Base-by-base conservation (phyloP, 1,140 invertebrate genomes). In the Plutomurus gul region DNA sequence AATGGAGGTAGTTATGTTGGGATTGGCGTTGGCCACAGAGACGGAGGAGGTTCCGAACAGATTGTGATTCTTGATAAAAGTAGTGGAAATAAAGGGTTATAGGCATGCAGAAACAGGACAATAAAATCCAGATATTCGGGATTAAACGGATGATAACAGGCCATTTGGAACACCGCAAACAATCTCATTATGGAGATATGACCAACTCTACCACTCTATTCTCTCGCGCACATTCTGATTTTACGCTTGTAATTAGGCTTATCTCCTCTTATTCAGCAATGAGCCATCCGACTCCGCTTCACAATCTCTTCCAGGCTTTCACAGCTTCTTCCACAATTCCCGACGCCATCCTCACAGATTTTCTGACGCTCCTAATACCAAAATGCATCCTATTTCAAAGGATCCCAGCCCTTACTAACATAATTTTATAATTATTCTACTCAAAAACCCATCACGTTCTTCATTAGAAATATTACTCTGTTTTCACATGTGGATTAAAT, bases 141-240 rank as follows among this genome's bases (percentile, higher is more conserved):
- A 82, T 82, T 82, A 82, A 79, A 79, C 60, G 76, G 81, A 82
- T 82, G 81, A 79, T 77, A 82, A 82, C 56, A 81, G 81, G 18
- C 77, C 77, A 75, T 79, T 82, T 82, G 40, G 75, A 79, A 49
- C 60, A 73, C 78, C 78, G 81, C 75, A 79, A 82, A 82, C 81
- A 79, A 79, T 82, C 81, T 82, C 75, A 82, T 82, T 82, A 82
- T 82, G 81, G 71, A 82, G 75, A 79, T 77, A 77, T 77, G 78
- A 82, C 77, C 77, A 72, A 82, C 75, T 77, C 76, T 36, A 20
- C 71, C 75, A 75, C 43, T 73, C 75, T 72, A 75, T 73, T 80
- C 65, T 30, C n/a, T 46, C 47, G 33, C 72, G 40, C 74, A 56
- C 40, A 80, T 71, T 72, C 25, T 25, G 46, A 77, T 74, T 75